phyloP scores from a whole-genome alignment of 2,113 vertebrate genomes.

The Aegithalos caudatus region DNA sequence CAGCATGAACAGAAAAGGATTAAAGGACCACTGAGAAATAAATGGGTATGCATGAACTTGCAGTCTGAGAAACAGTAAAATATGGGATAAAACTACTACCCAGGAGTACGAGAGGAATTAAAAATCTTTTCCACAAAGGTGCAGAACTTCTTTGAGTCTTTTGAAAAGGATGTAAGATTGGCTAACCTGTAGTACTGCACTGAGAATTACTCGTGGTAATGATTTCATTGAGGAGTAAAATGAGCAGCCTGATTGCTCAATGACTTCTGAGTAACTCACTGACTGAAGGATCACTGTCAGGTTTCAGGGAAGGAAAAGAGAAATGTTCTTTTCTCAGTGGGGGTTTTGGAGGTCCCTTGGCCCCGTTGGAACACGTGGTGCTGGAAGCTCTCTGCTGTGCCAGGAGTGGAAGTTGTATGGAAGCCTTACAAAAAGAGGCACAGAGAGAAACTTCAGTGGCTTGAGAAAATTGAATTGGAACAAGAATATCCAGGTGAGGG shows the following conservation, averaged over 20 bases:
- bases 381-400: not conserved
- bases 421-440: not conserved
- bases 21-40: slow-evolving; percentile 1
- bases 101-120: not conserved
- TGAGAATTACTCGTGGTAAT: not conserved
- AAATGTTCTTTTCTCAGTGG: not conserved
- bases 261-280: not conserved
- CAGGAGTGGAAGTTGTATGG: not conserved
- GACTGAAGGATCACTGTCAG: not conserved
- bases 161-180: not conserved
- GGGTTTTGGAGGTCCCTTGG: not conserved
- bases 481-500: not conserved
- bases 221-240: not conserved
- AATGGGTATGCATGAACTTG: not conserved
- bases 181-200: not conserved
- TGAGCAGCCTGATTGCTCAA: not conserved
- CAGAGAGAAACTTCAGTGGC: not conserved
- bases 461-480: not conserved
- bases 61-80: not conserved
- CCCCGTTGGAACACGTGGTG: accelerated
- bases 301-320: not conserved
- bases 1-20: not conserved
- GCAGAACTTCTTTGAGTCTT: not conserved
- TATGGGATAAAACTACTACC: not conserved
- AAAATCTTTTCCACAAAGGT: slow-evolving; percentile 13